Base-by-base conservation (phyloP, 2,797 vertebrate species). In the Crax fasciolata region DNA sequence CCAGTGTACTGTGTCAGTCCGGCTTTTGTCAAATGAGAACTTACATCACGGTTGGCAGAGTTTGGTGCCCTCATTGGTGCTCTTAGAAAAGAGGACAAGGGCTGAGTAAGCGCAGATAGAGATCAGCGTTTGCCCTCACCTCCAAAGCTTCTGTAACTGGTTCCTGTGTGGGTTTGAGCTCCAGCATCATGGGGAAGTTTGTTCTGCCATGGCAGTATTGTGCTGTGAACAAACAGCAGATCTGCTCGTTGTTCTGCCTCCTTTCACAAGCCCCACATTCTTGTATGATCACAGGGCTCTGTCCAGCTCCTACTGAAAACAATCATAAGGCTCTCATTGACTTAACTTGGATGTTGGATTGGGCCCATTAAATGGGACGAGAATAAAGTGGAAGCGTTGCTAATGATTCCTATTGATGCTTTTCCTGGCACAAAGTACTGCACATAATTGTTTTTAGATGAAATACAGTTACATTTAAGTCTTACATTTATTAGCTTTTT, bases 401-500 rank as follows among this genome's bases (percentile, higher is more conserved):
- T 94, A 94, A 78, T 28, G 52, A 86, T 76, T 90, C 71, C 83
- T 91, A 24, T 90, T 88, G 79, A 84, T 82, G 89, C 77, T 90
- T 95, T 94, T 83, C 59, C 76, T 96, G 95, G 89, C 95, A 95
- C 44, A 71, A 46, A 95, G 71, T 65, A 72, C 87, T 90, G 80
- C 80, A 57, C 89, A 89, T 90, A 74, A 93, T 96, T 94, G 94
- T 88, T 96, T 86, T 89, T 73, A 91, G 89, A 82, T 84, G 51
- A 94, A 96, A 89, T 93, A 65, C 94, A 73, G 89, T 96, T 97
- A 84, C 85, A 62, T 93, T 77, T 86, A 68, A 96, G 87, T 93
- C 83, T 94, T 95, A 84, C 65, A 96, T 95, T 95, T 96, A 96
- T 97, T 96, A 96, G 93, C 83, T 95, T 97, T 96, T 93, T 84